Conservation (phyloP, 2,113 vertebrate genomes). For the Callaeas wilsoni region DNA sequence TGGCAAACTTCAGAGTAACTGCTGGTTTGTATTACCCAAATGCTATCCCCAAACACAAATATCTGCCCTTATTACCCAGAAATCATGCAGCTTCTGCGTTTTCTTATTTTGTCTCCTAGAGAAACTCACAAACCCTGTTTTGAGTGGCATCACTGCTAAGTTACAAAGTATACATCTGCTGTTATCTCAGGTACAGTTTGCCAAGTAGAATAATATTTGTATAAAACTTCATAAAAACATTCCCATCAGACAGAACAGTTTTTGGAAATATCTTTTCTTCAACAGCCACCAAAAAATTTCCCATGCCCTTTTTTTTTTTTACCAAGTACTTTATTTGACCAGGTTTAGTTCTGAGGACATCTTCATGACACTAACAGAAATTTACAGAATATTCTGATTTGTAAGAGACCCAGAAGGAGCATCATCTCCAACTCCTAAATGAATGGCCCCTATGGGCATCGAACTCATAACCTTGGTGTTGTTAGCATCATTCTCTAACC, state of each 20-base stretch:
- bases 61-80: neutral
- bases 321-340: neutral
- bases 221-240: neutral
- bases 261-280: neutral
- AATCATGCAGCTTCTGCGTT: neutral
- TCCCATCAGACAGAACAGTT: neutral
- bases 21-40: neutral
- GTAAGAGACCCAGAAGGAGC: neutral
- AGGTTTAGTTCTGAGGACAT: neutral
- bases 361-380: neutral
- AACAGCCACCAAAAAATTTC: neutral
- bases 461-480: neutral
- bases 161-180: neutral
- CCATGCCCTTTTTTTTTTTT: neutral
- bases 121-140: neutral
- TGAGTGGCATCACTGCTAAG: neutral
- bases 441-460: neutral
- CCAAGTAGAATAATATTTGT: neutral
- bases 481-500: neutral
- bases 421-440: neutral
- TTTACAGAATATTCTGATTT: neutral
- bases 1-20: neutral
- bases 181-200: neutral
- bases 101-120: neutral
- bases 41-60: neutral